Conservation (phyloP, 2,888 invertebrate genomes). For the Chydorus sphaericus region DNA sequence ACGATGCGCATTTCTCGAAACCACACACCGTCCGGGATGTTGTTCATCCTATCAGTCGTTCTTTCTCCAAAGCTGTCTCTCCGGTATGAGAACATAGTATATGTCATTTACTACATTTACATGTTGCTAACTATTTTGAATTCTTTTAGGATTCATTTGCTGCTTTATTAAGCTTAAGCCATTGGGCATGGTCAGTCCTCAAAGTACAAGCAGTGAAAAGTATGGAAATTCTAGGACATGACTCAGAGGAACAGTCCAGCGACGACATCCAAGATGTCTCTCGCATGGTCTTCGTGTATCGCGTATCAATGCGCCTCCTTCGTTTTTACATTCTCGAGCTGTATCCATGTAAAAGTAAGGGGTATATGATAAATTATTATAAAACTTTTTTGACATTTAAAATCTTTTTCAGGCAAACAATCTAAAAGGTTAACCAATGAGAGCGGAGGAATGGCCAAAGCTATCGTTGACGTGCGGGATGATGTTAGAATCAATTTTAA, state of each 20-base stretch:
- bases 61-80: constrained; percentile 70
- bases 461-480: constrained; percentile 41
- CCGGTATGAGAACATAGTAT: constrained; percentile 33
- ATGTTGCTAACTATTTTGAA: neutral
- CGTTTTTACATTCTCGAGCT: constrained; percentile 80
- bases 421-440: constrained; percentile 68
- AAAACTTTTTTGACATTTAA: neutral
- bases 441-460: constrained; percentile 47
- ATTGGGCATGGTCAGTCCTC: constrained; percentile 84
- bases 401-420: constrained; percentile 1
- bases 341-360: constrained; percentile 56
- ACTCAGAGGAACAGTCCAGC: neutral
- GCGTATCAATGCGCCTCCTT: constrained; percentile 41
- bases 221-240: no score
- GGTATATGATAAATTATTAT: neutral
- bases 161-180: constrained; percentile 64
- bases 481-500: constrained; percentile 63
- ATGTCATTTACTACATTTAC: neutral
- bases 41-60: constrained; percentile 60
- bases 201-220: constrained; percentile 48
- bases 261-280: neutral
- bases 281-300: neutral
- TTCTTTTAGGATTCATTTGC: constrained; percentile 49
- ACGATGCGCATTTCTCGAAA: constrained; percentile 42
- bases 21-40: constrained; percentile 49